Evolutionary conservation across 2,113 vertebrate genomes (phyloP).

Genomic region (Paramisgurnus dabryanus): DNA sequence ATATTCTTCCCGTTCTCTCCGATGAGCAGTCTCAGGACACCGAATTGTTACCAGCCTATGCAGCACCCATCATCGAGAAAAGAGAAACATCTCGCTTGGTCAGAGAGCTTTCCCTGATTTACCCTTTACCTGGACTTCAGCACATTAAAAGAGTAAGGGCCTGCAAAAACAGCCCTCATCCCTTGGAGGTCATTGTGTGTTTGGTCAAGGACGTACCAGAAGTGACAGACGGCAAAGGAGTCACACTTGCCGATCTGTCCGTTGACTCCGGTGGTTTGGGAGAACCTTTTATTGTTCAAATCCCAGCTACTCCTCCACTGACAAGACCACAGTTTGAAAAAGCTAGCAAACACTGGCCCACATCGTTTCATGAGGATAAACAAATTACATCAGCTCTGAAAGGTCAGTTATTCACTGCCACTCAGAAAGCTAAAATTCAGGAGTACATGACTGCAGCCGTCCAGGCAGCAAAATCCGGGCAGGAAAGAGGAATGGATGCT

Average conservation of each 20-base stretch:
- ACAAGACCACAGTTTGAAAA: constrained; percentile 83
- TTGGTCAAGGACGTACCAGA: constrained; percentile 60
- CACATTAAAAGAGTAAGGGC: constrained; percentile 85
- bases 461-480: constrained; percentile 67
- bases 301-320: constrained; percentile 75
- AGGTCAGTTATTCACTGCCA: constrained; percentile 72
- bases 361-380: constrained; percentile 84
- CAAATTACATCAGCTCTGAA: constrained; percentile 70
- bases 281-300: constrained; percentile 75
- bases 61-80: constrained; percentile 79
- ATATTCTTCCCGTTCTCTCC: constrained; percentile 78
- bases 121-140: constrained; percentile 71
- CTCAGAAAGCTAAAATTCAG: constrained; percentile 73
- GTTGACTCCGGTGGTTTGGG: constrained; percentile 72
- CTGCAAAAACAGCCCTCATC: constrained; percentile 55
- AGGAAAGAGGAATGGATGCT: constrained; percentile 65
- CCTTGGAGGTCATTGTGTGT: constrained; percentile 81
- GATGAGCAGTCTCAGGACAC: constrained; percentile 73
- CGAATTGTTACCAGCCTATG: constrained; percentile 74
- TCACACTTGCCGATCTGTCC: constrained; percentile 61
- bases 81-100: constrained; percentile 80
- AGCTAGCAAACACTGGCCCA: constrained; percentile 81
- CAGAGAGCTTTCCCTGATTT: constrained; percentile 66
- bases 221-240: neutral
- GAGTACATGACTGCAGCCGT: constrained; percentile 78